Evolutionary conservation across 53 echinoderm and acorn worm genomes (phyloP), one percentile per base, ranked within the genome.

Genomic region (Holothuria leucospilota): DNA sequence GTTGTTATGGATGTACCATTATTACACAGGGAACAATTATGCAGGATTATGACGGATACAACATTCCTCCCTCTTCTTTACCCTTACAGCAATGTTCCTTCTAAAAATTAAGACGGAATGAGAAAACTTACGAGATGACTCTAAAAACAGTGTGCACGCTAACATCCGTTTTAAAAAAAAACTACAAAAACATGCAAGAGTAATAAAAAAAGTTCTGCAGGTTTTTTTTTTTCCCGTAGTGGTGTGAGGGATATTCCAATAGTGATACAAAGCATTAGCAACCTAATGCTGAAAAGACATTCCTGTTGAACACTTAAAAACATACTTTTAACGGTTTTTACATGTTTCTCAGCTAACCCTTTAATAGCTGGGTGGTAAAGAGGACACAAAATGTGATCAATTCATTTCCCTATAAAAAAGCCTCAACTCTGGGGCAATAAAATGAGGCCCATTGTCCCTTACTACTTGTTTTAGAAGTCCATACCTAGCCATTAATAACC

Each of bases 221-320:
- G 90, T n/a, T n/a, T n/a, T n/a, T 20, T 79, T 60, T 49, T 86
- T 39, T 51, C 90, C 90, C 12, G 86, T 90, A 20, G 86, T 90
- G 28, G 60, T 15, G 70, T 79, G 90, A 14, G 90, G 90, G 13
- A 86, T 70, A 38, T 68, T 86, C 24, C 81, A n/a, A 71, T 90
- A 86, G 2, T 42, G 9, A 42, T 6, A 42, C 5, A 63, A 63
- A 63, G 12, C 63, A 63, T 63, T 26, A 63, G 63, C 63, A 63
- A 63, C 63, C 12, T 63, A 7, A 26, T 63, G 63, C 63, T 63
- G 63, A 5, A 63, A 11, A 63, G 63, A 7, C 63, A 63, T 63
- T 7, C 63, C 26, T 5, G 63, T 26, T 63, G 63, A 26, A 63
- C 63, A 63, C 12, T 63, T 63, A 26, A 63, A 11, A 63, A 63